Percentiles rank a stretch among this genome's conserved stretches.
These are phyloP conservation scores for Drosophila nigromelanica DNA, from an alignment of 1,140 invertebrate species.

Conservation along the genomic window DNA sequence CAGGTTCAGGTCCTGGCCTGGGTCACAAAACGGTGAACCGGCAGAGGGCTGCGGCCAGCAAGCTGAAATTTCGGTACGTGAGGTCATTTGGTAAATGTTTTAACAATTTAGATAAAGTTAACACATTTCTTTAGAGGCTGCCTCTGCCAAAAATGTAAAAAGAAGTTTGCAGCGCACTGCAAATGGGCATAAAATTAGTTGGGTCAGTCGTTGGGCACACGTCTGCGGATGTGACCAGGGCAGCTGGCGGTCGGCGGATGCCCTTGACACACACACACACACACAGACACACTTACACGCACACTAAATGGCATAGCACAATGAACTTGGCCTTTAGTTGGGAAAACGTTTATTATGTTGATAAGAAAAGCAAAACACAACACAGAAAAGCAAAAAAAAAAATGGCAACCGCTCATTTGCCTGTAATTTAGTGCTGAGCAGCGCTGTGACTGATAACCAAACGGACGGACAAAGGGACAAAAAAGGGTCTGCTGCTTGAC, in stretches of 20 bases:
- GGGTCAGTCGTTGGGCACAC: conserved; percentile 59
- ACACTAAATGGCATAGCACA: conserved; percentile 11
- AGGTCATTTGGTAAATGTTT: conserved; percentile 82
- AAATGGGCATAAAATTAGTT: conserved; percentile 82
- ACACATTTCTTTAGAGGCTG: conserved; percentile 70
- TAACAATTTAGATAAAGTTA: conserved; percentile 84
- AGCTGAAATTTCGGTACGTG: conserved; percentile 62
- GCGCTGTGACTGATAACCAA: conserved; percentile 61
- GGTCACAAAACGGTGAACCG: conserved; percentile 10
- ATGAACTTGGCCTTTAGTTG: conserved; percentile 69
- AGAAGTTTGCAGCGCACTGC: conserved; percentile 43
- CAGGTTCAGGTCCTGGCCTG: not conserved
- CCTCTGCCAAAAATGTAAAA: conserved; percentile 55
- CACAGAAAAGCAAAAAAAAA: conserved; percentile 30
- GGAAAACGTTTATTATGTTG: conserved; percentile 62
- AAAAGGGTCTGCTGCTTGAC: conserved; percentile 47
- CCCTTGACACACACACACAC: conserved; percentile 56
- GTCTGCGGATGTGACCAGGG: conserved; percentile 67
- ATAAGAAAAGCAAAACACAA: conserved; percentile 60
- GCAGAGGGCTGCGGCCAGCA: conserved; percentile 17
- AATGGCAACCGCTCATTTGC: conserved; percentile 58
- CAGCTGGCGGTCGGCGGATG: conserved; percentile 49
- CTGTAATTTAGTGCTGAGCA: conserved; percentile 58
- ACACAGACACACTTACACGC: conserved; percentile 9
- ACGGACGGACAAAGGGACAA: conserved; percentile 9